Evolutionary conservation across 2,113 vertebrate species (phyloP), one percentile per base, ranked within the genome.

Genomic region (Tenrec ecaudatus): DNA sequence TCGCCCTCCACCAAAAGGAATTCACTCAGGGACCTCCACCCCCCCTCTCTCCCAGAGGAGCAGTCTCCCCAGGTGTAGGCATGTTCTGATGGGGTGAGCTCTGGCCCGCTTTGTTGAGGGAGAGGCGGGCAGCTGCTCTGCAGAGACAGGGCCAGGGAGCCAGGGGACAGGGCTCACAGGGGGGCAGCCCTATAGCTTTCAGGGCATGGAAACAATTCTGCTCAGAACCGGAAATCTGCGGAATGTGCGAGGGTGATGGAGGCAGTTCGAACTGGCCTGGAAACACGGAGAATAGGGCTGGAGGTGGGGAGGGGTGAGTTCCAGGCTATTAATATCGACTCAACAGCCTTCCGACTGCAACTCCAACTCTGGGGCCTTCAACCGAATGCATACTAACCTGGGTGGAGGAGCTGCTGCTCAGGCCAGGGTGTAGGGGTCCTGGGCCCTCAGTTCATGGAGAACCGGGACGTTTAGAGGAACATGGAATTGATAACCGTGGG

Each of bases 401-500:
- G 19, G 4, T 4, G 22, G 25, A 29, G n/a, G n/a, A 23, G 62
- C 36, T 94, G 40, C 10, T 23, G 83, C 53, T 58, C 68, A 80
- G 58, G 2, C 4, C 23, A 71, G 33, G 23, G 38, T 23, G 4
- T 12, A 12, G 53, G 69, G 58, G 81, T 16, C 38, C 38, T 25
- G 69, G 25, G 33, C 25, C 25, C 77, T 38, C 53, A 79, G 3
- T n/a, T 75, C 47, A 27, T 75, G 40, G 79, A 43, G 62, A 66
- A 27, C 8, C 25, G 68, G 82, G 66, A 14, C 14, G 17, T 64
- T 31, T 58, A 11, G 69, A 88, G 82, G 66, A n/a, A 79, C 1
- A 27, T 3, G 31, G 53, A 17, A 2, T 0, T 33, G 43, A 1
- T 36, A 1, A 1, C 2, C 0, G 16, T 15, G 20, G n/a, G 0